phyloP scores from a whole-genome alignment of 2,888 invertebrate genomes.

The Sinohyriopsis cumingii region DNA sequence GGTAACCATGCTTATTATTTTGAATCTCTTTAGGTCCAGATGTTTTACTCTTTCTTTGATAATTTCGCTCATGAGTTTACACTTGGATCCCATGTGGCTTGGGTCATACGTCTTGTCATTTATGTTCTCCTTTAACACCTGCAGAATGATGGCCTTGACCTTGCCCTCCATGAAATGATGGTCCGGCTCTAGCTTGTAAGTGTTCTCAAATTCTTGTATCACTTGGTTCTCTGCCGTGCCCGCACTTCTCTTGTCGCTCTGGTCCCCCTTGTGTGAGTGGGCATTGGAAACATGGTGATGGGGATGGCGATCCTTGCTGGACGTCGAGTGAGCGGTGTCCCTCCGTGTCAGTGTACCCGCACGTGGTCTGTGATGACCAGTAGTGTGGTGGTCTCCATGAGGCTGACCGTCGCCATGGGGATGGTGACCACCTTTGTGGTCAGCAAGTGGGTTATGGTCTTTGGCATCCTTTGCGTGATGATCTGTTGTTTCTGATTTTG shows the following conservation, averaged over 20 bases:
- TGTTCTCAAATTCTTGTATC: constrained; percentile 53
- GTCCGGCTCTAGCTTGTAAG: constrained; percentile 59
- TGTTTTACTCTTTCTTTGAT: constrained; percentile 58
- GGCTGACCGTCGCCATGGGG: constrained; percentile 30
- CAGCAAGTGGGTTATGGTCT: not conserved
- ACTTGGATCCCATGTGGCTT: constrained; percentile 42
- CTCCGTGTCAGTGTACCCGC: constrained; percentile 44
- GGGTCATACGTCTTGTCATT: constrained; percentile 49
- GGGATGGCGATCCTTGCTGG: constrained; percentile 30
- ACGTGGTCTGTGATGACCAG: constrained; percentile 42
- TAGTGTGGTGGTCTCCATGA: constrained; percentile 23
- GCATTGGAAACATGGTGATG: constrained; percentile 20
- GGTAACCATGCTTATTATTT: constrained; percentile 55
- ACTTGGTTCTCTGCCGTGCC: constrained; percentile 37
- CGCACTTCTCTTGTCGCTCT: constrained; percentile 45
- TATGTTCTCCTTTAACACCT: constrained; percentile 54
- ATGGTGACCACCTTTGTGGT: constrained; percentile 21
- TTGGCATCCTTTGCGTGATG: constrained; percentile 1
- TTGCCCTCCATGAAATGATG: constrained; percentile 38
- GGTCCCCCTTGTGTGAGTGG: constrained; percentile 36
- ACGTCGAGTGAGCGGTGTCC: constrained; percentile 23
- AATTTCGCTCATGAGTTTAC: constrained; percentile 54
- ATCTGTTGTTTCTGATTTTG: constrained; percentile 15
- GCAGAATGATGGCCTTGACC: constrained; percentile 40
- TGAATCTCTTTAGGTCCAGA: constrained; percentile 52